A percentile compares a stretch with the other conserved stretches of the same genome.
Evolutionary conservation across 2,888 invertebrate species (phyloP).

Genomic region (Cataglyphis rosenhaueri): DNA sequence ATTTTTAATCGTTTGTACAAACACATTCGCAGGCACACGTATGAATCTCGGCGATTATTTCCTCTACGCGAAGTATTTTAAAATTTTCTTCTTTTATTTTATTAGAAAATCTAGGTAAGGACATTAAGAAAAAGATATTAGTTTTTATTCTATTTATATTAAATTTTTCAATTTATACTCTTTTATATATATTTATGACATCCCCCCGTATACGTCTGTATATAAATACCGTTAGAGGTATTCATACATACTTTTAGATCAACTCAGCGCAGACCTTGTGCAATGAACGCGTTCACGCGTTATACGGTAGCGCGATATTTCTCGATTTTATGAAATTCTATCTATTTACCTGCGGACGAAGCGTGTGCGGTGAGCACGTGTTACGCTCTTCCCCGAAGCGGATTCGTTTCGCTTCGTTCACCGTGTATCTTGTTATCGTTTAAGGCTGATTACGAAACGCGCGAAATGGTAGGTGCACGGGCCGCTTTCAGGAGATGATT

Average conservation of each 20-base stretch:
- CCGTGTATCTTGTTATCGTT: slow-evolving; percentile 80
- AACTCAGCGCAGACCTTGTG: not conserved
- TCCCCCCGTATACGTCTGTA: too few relatives aligned
- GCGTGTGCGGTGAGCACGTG: slow-evolving; percentile 21
- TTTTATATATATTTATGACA: not conserved
- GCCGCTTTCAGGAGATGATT: slow-evolving; percentile 76
- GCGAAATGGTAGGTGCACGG: slow-evolving; percentile 63
- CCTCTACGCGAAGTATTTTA: not conserved
- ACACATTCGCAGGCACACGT: slow-evolving; percentile 28
- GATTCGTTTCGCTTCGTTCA: slow-evolving; percentile 60
- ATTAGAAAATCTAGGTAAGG: not conserved
- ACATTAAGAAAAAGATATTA: not conserved
- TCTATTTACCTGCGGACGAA: slow-evolving; percentile 5
- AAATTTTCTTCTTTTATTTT: not conserved
- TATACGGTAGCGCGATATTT: slow-evolving; percentile 31
- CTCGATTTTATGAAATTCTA: slow-evolving; percentile 20
- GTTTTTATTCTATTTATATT: not conserved
- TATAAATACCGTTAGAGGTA: not conserved
- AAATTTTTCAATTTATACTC: not conserved
- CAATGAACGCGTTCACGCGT: slow-evolving; percentile 4
- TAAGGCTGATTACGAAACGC: slow-evolving; percentile 78
- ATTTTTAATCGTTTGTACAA: slow-evolving; percentile 47
- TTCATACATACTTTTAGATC: not conserved
- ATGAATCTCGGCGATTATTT: not conserved
- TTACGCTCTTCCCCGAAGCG: slow-evolving; percentile 47